Evolutionary conservation across 1,140 invertebrate genomes (phyloP).

Genomic region (Bombus vancouverensis): DNA sequence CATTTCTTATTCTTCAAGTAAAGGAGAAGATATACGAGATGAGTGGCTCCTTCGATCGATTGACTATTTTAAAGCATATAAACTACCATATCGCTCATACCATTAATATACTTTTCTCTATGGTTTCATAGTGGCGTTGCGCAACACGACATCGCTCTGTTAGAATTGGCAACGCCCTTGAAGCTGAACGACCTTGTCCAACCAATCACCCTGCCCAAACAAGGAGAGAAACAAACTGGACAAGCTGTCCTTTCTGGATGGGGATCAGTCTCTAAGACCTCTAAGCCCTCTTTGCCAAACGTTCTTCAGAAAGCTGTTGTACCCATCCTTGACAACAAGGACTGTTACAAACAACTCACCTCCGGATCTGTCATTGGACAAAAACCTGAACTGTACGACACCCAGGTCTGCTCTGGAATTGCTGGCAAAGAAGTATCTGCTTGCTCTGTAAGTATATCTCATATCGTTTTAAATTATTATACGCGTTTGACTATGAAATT

Average conservation of each 20-base stretch:
- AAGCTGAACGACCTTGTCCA: conserved; percentile 82
- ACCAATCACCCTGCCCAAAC: conserved; percentile 80
- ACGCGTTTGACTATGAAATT: background rate
- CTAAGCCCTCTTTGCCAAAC: conserved; percentile 41
- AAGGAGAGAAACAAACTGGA: conserved; percentile 73
- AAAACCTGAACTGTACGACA: conserved; percentile 16
- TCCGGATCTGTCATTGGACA: background rate
- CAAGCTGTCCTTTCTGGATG: conserved; percentile 81
- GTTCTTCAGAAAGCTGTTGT: conserved; percentile 71
- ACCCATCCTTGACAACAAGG: conserved; percentile 59
- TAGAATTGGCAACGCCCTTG: conserved; percentile 84
- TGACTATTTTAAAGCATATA: background rate
- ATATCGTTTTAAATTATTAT: too few relatives aligned
- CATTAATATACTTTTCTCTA: conserved; percentile 9
- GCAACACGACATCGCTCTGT: conserved; percentile 86
- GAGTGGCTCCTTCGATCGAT: background rate
- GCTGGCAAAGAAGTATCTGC: conserved; percentile 34
- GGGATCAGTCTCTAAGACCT: conserved; percentile 75
- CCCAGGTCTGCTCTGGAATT: conserved; percentile 52
- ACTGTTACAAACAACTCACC: conserved; percentile 38
- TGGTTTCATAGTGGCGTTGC: conserved; percentile 78
- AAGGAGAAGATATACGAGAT: background rate
- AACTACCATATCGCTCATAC: background rate
- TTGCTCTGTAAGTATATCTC: conserved; percentile 53
- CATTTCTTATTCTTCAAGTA: background rate